Evolutionary conservation across 2,797 vertebrate species (phyloP), one percentile per base, ranked within the genome.

Genomic region (Tenualosa ilisha): DNA sequence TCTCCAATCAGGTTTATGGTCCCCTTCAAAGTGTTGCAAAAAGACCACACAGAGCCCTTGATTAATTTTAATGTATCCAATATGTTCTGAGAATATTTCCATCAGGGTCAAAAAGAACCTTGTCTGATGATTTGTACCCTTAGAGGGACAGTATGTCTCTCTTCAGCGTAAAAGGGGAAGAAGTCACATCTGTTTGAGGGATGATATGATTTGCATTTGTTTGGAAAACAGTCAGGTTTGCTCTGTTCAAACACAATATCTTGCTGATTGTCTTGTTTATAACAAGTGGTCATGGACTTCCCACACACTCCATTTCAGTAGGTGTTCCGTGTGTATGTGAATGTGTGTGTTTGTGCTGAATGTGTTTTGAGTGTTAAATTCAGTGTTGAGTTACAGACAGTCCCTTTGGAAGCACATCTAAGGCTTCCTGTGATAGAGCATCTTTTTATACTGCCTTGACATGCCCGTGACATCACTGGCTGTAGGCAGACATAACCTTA

Each of bases 201-300:
- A 46, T 7, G 72, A 46, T 20, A 22, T 17, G 15, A 0, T 46
- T 79, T 46, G 40, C 40, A 46, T 79, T 46, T 40, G 31, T 37
- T 37, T 75, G 40, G 20, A 20, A 75, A 75, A 43, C 68, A 17
- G 37, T 75, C 68, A 22, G 17, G 72, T 40, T 13, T 68, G 24
- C 15, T 37, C 12, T 72, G 65, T 40, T 37, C 31, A 72, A 72
- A 72, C 31, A 43, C 22, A 15, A 46, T 2, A n/a, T 22, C 37
- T 37, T 79, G 37, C 37, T 79, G 72, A 79, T 79, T 79, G 72
- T 17, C 17, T 11, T 72, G 68, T 75, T 75, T 75, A 75, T 43
- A 75, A 13, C 6, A 79, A 22, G 72, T 46, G 72, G 72, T 79
- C 72, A 79, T 37, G 37, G 68, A 75, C 15, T 40, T 75, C 7